Conservation (phyloP, 2,888 invertebrate genomes). For the Brenthis daphne region DNA sequence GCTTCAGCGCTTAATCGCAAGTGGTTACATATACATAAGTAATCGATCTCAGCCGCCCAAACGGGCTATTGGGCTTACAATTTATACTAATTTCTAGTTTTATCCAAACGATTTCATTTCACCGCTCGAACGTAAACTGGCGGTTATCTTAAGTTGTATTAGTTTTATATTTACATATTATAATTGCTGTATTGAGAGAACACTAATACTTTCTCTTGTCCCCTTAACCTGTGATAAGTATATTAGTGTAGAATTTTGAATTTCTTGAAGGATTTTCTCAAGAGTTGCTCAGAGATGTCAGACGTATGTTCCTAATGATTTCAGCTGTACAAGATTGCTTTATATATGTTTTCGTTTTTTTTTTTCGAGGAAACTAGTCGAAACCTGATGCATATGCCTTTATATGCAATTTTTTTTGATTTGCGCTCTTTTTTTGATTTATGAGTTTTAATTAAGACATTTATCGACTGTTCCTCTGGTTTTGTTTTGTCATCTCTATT, state of each 20-base stretch:
- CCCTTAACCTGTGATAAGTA: slow-evolving; percentile 83
- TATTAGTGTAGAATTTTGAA: slow-evolving; percentile 74
- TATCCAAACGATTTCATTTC: slow-evolving; percentile 53
- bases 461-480: slow-evolving; percentile 55
- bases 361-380: slow-evolving; percentile 71
- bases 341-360: slow-evolving; percentile 49
- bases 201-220: slow-evolving; percentile 81
- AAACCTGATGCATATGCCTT: slow-evolving; percentile 44
- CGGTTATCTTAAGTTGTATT: slow-evolving; percentile 73
- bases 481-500: slow-evolving; percentile 22
- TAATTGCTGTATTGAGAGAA: slow-evolving; percentile 77
- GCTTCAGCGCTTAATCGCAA: slow-evolving; percentile 72
- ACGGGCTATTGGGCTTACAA: slow-evolving; percentile 72
- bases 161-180: slow-evolving; percentile 64
- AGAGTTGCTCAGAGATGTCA: slow-evolving; percentile 75
- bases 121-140: slow-evolving; percentile 47
- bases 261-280: slow-evolving; percentile 71
- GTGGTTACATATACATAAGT: slow-evolving; percentile 68
- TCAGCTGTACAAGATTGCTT: slow-evolving; percentile 68
- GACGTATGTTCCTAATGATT: slow-evolving; percentile 76
- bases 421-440: not conserved
- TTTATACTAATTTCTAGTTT: slow-evolving; percentile 61
- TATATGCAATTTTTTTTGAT: slow-evolving; percentile 18
- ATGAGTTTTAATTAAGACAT: slow-evolving; percentile 18
- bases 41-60: slow-evolving; percentile 78